Evolutionary conservation across 2,888 invertebrate genomes (phyloP), one percentile per base, ranked within the genome.

Genomic region (Archaeoteleia sp.): DNA sequence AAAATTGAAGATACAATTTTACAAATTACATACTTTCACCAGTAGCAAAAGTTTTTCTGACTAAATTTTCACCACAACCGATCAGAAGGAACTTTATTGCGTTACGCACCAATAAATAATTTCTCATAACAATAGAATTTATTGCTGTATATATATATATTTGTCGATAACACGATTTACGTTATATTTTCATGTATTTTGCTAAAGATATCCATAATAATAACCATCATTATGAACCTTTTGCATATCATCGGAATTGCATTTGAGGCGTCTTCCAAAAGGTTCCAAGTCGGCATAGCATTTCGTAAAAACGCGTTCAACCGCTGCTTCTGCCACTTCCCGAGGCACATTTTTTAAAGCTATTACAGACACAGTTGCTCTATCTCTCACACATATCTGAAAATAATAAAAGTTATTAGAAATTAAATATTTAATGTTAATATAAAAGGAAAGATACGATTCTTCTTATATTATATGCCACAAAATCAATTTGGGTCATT

Each of bases 241-340:
- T 1, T 89, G 84, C 88, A 93, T 92, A 78, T 96, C 95, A 0
- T 88, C 86, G 0, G 94, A 94, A 80, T 92, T 93, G 60, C 93
- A 87, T 71, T 92, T 88, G 67, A 93, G 87, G 67, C 94, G 86
- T 72, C 94, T 87, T 0, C 97, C 97, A 42, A 97, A 89, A 0
- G 98, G 98, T 82, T 98, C 98, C 74, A 97, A 87, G 85, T 98
- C 97, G 12, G 90, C 90, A 80, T 97, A 97, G 84, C 98, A 98
- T 82, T 91, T 93, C 0, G 91, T 89, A 85, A 98, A 98, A 0
- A 97, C 97, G 78, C 92, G 89, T 72, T 97, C 93, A 14, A 98
- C 92, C 0, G 93, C 91, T 17, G 89, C 89, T 9, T 89, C 86
- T 0, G 95, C 97, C 81, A 95, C 91, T 42, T 88, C 87, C 61